A percentile compares a stretch with the other conserved stretches of the same genome.
These are phyloP conservation scores for Hiodon tergisus DNA, from an alignment of 2,113 vertebrate species.

Conservation along the genomic window DNA sequence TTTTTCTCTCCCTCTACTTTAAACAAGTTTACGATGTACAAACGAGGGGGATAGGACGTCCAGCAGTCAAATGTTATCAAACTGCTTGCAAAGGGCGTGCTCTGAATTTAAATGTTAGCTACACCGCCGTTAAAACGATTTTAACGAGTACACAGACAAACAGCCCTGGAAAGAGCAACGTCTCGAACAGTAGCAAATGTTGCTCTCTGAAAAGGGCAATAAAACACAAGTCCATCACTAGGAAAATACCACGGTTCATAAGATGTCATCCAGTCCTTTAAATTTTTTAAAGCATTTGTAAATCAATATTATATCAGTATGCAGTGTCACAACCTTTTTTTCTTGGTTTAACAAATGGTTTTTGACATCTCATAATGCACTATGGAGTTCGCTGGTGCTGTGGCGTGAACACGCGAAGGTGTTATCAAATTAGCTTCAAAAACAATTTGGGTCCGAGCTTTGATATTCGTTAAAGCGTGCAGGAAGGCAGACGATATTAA, in stretches of 20 bases:
- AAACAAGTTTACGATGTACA: too few species aligned
- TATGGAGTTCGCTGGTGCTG: neutral
- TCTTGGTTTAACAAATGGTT: neutral
- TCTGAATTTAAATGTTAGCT: neutral
- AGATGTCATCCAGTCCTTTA: constrained; percentile 12
- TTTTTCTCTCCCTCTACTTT: too few species aligned
- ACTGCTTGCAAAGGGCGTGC: neutral
- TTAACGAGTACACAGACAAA: neutral
- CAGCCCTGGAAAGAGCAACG: neutral
- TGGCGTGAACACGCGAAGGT: neutral
- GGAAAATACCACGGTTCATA: constrained; percentile 8
- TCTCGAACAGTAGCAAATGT: neutral
- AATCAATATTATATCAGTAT: constrained; percentile 16
- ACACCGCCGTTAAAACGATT: neutral
- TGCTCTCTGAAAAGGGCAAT: constrained; percentile 13
- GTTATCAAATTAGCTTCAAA: neutral
- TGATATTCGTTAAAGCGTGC: neutral
- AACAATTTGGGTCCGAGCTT: neutral
- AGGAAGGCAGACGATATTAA: neutral
- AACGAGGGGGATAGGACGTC: too few species aligned
- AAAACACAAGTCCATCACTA: constrained; percentile 4
- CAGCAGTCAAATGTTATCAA: neutral
- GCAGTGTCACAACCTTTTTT: neutral
- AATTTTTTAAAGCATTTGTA: constrained; percentile 9
- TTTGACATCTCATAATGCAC: neutral